Evolutionary conservation across 2,113 vertebrate species (phyloP).

Genomic region (Eclectus roratus): DNA sequence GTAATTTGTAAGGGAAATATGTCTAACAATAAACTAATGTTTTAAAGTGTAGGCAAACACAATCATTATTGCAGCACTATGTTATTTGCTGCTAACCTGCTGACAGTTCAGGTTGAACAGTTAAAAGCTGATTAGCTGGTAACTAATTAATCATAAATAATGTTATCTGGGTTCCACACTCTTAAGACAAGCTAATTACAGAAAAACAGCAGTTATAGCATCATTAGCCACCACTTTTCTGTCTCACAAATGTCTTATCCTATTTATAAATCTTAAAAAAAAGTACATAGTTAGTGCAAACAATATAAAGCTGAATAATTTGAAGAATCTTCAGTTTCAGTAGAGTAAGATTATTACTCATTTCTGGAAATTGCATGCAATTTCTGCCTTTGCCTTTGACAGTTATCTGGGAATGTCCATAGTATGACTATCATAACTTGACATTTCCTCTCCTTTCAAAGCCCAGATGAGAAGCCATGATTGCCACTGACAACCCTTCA

Average conservation of each 20-base stretch:
- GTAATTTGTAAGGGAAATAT: background rate
- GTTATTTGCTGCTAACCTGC: background rate
- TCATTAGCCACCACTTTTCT: background rate
- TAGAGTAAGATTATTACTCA: background rate
- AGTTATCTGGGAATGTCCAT: background rate
- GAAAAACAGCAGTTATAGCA: background rate
- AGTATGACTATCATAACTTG: background rate
- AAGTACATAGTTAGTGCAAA: background rate
- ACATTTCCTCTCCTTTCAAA: background rate
- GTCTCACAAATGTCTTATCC: background rate
- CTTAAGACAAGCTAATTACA: background rate
- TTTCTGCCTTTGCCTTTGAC: background rate
- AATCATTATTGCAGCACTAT: background rate
- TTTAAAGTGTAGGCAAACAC: background rate
- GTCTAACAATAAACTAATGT: background rate
- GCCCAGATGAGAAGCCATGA: background rate
- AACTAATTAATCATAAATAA: background rate
- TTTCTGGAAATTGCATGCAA: background rate
- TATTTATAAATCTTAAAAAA: background rate
- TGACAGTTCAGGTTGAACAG: background rate
- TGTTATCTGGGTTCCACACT: background rate
- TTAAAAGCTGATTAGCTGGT: background rate
- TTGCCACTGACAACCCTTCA: background rate
- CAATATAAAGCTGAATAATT: background rate
- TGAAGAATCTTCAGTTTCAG: background rate